Base-by-base conservation (phyloP, 2,113 vertebrate species). In the Climacteris rufus region DNA sequence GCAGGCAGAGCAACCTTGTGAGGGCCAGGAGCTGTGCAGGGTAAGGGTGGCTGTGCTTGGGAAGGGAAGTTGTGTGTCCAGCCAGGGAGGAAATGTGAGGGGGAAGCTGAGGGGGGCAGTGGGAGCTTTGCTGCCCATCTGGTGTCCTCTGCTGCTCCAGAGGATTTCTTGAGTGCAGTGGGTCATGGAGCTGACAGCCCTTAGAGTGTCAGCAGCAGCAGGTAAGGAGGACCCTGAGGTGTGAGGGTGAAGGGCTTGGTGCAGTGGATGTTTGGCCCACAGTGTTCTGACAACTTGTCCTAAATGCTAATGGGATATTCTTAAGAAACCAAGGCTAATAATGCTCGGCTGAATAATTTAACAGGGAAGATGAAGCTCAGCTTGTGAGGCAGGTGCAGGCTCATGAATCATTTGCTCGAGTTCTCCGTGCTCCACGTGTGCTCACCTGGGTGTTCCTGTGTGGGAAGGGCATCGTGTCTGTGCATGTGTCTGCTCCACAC, bases 271-370 rank as follows among this genome's bases (percentile, higher is more conserved):
- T 35, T 53, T 50, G 64, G 47, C 65, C 90, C 11, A 0, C 1
- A 13, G 39, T 52, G 78, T 64, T 71, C 70, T 59, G 74, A 24
- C 54, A 85, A 63, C 24, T 2, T 28, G 50, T 56, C 37, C 81
- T 76, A 37, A 47, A 44, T 77, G 75, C 83, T 83, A 60, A 72
- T 40, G 66, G 22, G 74, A 11, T 75, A 4, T 22, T 87, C 81
- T 82, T 61, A 87, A 59, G 83, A 72, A 92, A 81, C 5, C 28
- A 95, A 69, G 77, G 54, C 78, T 79, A 72, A 61, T 84, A 82
- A 91, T 13, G 45, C 65, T 80, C 25, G 65, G 40, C 84, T 95
- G 83, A 83, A 83, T 89, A 85, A 93, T 94, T 79, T 27, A 95
- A 66, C 22, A 76, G 87, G 72, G 64, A 77, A 59, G 60, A 82